Evolutionary conservation across 2,888 invertebrate genomes (phyloP).

Genomic region (Lucinisca nassula): DNA sequence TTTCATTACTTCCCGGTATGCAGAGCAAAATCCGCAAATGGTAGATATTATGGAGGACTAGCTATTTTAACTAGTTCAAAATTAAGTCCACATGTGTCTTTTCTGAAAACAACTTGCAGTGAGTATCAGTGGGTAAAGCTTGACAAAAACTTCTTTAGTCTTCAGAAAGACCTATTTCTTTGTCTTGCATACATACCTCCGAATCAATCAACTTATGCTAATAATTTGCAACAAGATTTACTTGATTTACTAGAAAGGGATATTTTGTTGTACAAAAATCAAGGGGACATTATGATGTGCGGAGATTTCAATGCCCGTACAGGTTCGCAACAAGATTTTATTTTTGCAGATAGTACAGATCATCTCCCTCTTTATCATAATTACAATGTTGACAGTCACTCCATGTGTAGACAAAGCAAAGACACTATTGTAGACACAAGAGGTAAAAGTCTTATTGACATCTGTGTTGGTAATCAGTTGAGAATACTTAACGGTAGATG

Average conservation of each 20-base stretch:
- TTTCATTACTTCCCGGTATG: slow-evolving; percentile 1
- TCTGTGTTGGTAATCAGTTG: slow-evolving; percentile 28
- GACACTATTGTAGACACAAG: slow-evolving; percentile 14
- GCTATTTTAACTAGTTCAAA: slow-evolving; percentile 13
- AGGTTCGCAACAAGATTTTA: slow-evolving; percentile 17
- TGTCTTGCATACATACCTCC: slow-evolving; percentile 34
- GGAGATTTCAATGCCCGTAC: not conserved
- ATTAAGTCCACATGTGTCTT: slow-evolving; percentile 24
- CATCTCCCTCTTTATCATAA: not conserved
- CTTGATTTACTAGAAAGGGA: slow-evolving; percentile 38
- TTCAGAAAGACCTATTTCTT: slow-evolving; percentile 24
- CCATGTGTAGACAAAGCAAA: not conserved
- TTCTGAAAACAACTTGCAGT: not conserved
- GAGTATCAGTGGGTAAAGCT: slow-evolving; percentile 41
- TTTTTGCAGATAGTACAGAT: slow-evolving; percentile 4
- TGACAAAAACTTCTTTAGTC: slow-evolving; percentile 19
- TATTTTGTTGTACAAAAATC: not conserved
- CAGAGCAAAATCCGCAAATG: slow-evolving; percentile 11
- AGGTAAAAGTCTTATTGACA: slow-evolving; percentile 32
- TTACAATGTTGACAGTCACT: not conserved
- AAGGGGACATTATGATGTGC: not conserved
- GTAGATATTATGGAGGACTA: slow-evolving; percentile 31
- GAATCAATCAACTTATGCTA: not conserved
- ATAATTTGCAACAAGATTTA: slow-evolving; percentile 19
- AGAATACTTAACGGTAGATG: slow-evolving; percentile 39